phyloP scores from a whole-genome alignment of 1,140 invertebrate genomes.

The Pseudoatta argentina region DNA sequence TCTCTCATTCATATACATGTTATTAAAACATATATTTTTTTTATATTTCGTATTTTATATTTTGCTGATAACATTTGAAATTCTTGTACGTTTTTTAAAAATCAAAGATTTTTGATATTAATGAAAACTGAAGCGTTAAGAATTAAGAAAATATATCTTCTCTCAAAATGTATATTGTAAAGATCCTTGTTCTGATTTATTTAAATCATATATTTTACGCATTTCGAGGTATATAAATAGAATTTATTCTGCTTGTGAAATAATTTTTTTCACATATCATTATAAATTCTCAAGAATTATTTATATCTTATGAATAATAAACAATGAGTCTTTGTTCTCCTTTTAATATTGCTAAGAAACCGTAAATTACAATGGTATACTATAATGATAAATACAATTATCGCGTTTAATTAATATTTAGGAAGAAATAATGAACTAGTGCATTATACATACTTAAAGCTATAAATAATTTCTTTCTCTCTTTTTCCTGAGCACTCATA shows the following conservation, averaged over 20 bases:
- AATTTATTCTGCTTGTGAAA: not conserved
- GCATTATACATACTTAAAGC: not conserved
- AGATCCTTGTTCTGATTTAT: not conserved
- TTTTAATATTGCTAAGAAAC: not conserved
- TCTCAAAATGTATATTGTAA: not conserved
- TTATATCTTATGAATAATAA: slow-evolving; percentile 11
- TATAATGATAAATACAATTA: not conserved
- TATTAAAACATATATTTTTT: too few relatives aligned
- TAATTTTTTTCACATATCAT: not conserved
- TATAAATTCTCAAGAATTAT: not conserved
- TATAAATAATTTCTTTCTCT: not conserved
- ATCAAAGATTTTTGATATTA: not conserved
- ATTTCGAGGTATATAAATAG: not conserved
- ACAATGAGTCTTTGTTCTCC: not conserved
- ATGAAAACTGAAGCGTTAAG: not conserved
- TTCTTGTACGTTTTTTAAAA: not conserved
- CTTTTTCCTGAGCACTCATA: not conserved
- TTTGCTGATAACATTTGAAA: not conserved
- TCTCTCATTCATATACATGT: too few relatives aligned
- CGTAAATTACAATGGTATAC: not conserved
- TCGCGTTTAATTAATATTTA: not conserved
- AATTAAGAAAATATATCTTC: not conserved
- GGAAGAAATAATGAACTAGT: not conserved
- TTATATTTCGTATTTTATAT: not conserved
- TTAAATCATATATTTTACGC: not conserved